A percentile compares a stretch with the other conserved stretches of the same genome.
phyloP scores from a whole-genome alignment of 2,888 invertebrate genomes.

The Dusona sp. region DNA sequence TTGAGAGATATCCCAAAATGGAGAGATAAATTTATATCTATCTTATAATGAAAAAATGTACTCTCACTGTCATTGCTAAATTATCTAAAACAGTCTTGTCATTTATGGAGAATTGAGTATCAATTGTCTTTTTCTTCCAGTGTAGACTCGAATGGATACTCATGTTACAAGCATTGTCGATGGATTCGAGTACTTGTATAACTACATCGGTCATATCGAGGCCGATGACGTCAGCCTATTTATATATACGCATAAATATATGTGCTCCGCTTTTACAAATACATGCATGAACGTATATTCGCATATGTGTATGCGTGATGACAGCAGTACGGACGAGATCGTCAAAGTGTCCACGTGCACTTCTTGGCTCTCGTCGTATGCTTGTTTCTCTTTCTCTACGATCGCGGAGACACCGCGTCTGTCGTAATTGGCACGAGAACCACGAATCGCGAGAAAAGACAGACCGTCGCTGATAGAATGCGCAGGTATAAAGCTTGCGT shows the following conservation, averaged over 20 bases:
- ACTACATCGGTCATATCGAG: conserved; percentile 64
- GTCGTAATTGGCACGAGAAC: conserved; percentile 66
- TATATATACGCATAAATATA: conserved; percentile 28
- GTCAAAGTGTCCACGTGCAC: conserved; percentile 58
- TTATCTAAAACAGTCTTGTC: conserved; percentile 1
- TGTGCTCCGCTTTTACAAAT: neutral
- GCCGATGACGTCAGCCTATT: conserved; percentile 60
- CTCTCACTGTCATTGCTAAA: neutral
- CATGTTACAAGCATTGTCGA: neutral
- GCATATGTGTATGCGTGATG: neutral
- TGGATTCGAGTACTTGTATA: conserved; percentile 51
- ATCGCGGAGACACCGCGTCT: conserved; percentile 66
- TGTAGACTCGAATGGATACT: neutral
- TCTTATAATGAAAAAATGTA: neutral
- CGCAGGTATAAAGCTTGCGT: conserved; percentile 4
- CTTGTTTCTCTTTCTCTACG: conserved; percentile 35
- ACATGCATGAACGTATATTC: neutral
- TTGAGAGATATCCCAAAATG: neutral
- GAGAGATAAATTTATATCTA: neutral
- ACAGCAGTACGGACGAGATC: conserved; percentile 30
- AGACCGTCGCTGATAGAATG: conserved; percentile 2
- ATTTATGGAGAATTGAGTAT: neutral
- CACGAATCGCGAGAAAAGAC: conserved; percentile 54
- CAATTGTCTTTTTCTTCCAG: neutral
- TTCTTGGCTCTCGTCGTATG: conserved; percentile 56